Percentiles rank a stretch among this genome's conserved stretches.
Conservation (phyloP, 2,113 vertebrate species). For the Microcebus ravelobensis region DNA sequence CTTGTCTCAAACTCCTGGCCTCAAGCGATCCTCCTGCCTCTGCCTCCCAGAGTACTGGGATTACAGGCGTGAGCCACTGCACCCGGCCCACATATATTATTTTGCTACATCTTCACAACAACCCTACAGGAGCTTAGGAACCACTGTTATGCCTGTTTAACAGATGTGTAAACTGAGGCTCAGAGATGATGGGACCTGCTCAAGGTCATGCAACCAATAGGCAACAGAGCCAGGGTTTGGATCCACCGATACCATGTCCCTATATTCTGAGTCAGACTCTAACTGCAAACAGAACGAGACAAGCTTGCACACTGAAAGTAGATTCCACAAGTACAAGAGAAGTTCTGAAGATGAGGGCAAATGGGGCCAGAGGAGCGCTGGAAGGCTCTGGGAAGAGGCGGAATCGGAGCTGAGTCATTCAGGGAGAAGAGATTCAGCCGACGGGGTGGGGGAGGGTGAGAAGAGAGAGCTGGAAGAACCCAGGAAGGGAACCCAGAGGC, state of each 20-base stretch:
- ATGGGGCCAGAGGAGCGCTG: slow-evolving; percentile 14
- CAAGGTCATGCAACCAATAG: neutral
- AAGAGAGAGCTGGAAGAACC: neutral
- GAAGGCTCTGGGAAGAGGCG: slow-evolving; percentile 31
- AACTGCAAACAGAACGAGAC: neutral
- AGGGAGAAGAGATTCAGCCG: neutral
- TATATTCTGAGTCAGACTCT: neutral
- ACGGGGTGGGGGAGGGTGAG: neutral
- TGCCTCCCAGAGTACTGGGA: no score
- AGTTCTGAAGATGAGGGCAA: slow-evolving; percentile 46
- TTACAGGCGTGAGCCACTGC: no score
- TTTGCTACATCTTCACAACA: neutral
- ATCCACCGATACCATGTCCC: neutral
- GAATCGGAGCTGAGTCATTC: slow-evolving; percentile 45
- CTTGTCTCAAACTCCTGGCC: no score
- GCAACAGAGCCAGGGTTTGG: neutral
- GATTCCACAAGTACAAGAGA: neutral
- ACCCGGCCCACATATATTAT: neutral
- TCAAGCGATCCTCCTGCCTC: no score
- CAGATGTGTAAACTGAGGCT: neutral
- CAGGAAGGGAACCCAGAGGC: neutral
- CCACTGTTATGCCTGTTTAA: neutral
- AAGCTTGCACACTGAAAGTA: neutral
- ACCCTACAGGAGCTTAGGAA: neutral
- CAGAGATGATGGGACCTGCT: neutral